Evolutionary conservation across 2,797 vertebrate genomes (phyloP).

Genomic region (Podargus strigoides): DNA sequence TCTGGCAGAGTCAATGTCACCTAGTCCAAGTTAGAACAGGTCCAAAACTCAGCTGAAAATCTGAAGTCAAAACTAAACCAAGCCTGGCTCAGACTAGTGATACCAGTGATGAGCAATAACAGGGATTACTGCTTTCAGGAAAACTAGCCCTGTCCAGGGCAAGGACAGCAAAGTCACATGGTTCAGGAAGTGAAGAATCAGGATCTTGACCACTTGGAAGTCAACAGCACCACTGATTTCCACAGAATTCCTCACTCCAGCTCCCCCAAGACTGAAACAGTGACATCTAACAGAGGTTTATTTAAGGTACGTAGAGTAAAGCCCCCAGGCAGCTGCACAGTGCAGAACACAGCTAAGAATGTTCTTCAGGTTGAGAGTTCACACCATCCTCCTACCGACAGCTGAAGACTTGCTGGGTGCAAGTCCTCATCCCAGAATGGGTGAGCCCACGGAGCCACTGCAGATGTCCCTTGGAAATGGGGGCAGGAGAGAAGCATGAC

Average conservation of each 20-base stretch:
- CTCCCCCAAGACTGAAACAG: neutral
- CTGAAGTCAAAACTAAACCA: neutral
- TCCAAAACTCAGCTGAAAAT: neutral
- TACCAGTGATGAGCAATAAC: neutral
- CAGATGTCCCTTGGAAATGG: neutral
- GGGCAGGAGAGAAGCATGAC: neutral
- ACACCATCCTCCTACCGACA: neutral
- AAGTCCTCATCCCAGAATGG: fast-evolving
- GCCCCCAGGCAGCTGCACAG: neutral
- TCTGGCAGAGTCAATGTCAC: neutral
- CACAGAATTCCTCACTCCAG: neutral
- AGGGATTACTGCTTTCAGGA: neutral
- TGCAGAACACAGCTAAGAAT: neutral
- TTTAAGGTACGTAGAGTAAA: neutral
- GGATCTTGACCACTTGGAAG: neutral
- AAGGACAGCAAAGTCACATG: neutral
- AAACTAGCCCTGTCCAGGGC: neutral
- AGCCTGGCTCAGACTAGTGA: neutral
- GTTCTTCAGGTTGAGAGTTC: neutral
- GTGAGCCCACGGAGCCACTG: fast-evolving
- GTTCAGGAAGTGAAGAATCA: neutral
- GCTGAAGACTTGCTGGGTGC: neutral
- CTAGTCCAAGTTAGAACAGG: neutral
- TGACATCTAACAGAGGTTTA: fast-evolving
- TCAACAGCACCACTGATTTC: neutral